Evolutionary conservation across 1,140 invertebrate species (phyloP), one percentile per base, ranked within the genome.

Genomic region (Drosophila watanabei): DNA sequence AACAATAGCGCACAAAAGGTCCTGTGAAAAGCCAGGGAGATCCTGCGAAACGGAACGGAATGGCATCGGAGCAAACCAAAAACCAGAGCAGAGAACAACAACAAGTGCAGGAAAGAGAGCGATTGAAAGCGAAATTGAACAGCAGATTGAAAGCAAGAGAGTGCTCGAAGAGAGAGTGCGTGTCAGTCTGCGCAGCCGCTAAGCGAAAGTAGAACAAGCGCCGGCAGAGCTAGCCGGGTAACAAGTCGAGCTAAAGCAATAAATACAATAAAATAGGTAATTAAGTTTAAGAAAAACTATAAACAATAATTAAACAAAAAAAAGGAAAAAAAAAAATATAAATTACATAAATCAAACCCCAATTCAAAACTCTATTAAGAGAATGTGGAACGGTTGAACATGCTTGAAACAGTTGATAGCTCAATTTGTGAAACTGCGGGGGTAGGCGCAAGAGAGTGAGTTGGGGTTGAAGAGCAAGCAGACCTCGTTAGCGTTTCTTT

Each of bases 371-470:
- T 5, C 20, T 11, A 37, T 51, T 48, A 78, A 72, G 79, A 28
- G 28, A 48, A 43, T 20, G 16, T 37, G 37, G 61, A 58, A 63
- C 78, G 24, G 20, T 16, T 16, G 62, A 56, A 64, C 0, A 24
- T 35, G 62, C 52, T 57, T 57, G 45, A 46, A 87, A 79, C 73
- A 68, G 45, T 80, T 88, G 70, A 85, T 84, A 81, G 54, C 86
- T 88, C 85, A 88, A 88, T 89, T 85, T 66, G 24, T 11, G n/a
- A 8, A 11, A 14, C 11, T n/a, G 54, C 35, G 66, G 48, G 58
- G 66, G 78, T 65, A 64, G 69, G 41, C 24, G 46, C 16, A 14
- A 49, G 60, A 51, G 43, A 8, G 39, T 48, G 33, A 14, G 49
- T n/a, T 7, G n/a, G 65, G 30, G 57, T n/a, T 13, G 33, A n/a